A percentile compares a stretch with the other conserved stretches of the same genome.
Conservation (phyloP, 1,140 invertebrate genomes). For the Aphaenogaster rudis region DNA sequence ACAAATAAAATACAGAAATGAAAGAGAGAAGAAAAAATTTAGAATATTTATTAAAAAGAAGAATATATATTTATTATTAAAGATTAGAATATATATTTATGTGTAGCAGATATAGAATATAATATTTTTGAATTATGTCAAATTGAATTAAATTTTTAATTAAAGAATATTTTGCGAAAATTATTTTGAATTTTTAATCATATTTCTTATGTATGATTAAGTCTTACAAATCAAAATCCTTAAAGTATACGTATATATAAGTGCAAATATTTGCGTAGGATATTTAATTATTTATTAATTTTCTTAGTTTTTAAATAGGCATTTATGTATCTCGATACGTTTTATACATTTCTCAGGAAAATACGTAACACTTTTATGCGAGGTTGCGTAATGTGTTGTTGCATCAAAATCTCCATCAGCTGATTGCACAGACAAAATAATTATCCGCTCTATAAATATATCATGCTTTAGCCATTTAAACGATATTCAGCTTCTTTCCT, state of each 20-base stretch:
- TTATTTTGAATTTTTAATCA: not conserved
- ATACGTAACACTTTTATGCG: not conserved
- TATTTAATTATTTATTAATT: not conserved
- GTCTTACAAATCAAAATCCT: not conserved
- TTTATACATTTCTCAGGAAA: not conserved
- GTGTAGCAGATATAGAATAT: not conserved
- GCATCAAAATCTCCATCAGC: conserved; percentile 33
- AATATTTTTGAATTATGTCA: not conserved
- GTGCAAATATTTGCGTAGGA: not conserved
- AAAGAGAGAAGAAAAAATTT: not conserved
- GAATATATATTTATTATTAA: not conserved
- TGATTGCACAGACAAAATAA: conserved; percentile 46
- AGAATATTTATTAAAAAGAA: not conserved
- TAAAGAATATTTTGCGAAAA: not conserved
- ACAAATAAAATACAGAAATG: not conserved
- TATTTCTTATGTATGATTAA: not conserved
- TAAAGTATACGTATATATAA: not conserved
- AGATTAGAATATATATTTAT: not conserved
- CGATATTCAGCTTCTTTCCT: conserved; percentile 37
- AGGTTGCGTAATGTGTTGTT: conserved; percentile 17
- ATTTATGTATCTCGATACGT: not conserved
- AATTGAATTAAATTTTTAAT: not conserved
- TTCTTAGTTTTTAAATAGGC: not conserved
- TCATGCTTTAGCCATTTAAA: conserved; percentile 31
- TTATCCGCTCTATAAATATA: conserved; percentile 30